Evolutionary conservation across 2,113 vertebrate species (phyloP).

Genomic region (Tichodroma muraria): DNA sequence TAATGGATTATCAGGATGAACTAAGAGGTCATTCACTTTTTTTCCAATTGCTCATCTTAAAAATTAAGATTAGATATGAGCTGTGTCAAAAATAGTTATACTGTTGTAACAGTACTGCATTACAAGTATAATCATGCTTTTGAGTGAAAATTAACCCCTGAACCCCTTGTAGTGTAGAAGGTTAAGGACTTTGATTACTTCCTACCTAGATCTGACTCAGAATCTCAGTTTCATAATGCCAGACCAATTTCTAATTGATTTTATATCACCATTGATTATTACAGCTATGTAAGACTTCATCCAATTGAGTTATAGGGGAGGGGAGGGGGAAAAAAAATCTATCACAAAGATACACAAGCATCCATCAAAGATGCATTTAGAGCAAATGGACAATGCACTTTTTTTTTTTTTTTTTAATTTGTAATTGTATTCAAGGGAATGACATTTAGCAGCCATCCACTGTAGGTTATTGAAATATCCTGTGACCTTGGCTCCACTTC

Average conservation of each 20-base stretch:
- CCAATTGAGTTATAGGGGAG: background rate
- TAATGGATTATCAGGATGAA: background rate
- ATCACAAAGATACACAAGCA: background rate
- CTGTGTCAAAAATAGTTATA: background rate
- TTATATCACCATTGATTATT: slow-evolving; percentile 57
- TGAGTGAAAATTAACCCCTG: slow-evolving; percentile 16
- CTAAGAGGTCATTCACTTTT: background rate
- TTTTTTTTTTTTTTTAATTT: background rate
- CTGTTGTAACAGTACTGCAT: background rate
- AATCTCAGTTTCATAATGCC: slow-evolving; percentile 3
- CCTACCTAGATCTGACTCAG: background rate
- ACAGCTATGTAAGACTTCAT: slow-evolving; percentile 37
- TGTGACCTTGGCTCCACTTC: slow-evolving; percentile 38
- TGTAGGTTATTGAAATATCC: slow-evolving; percentile 16
- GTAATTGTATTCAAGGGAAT: slow-evolving; percentile 30
- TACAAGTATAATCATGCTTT: background rate
- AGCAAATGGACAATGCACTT: slow-evolving; percentile 7
- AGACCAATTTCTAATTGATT: slow-evolving; percentile 56
- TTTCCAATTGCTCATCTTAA: background rate
- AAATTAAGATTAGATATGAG: background rate
- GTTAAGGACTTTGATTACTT: background rate
- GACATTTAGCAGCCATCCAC: slow-evolving; percentile 9
- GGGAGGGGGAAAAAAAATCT: background rate
- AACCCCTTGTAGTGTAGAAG: background rate
- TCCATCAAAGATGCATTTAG: slow-evolving; percentile 51